Conservation (phyloP, 1,140 invertebrate genomes). For the Nephila pilipes region DNA sequence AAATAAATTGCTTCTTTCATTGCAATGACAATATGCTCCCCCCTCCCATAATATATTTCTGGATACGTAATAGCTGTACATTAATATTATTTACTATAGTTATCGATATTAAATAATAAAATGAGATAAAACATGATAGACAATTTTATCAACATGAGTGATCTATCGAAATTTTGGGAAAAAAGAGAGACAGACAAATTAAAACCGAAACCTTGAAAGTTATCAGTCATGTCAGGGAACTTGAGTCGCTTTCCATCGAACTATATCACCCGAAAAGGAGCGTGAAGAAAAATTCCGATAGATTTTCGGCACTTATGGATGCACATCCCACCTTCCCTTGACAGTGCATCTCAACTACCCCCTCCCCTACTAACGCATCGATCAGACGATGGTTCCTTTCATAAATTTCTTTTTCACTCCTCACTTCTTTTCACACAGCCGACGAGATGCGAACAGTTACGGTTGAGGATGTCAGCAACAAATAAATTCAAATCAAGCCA, state of each 20-base stretch:
- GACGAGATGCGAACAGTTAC: not conserved
- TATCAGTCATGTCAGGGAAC: not conserved
- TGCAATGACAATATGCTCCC: too few species aligned
- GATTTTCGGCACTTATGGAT: conserved; percentile 20
- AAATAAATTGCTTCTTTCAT: too few species aligned
- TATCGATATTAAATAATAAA: too few species aligned
- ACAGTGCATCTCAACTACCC: not conserved
- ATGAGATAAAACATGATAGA: too few species aligned
- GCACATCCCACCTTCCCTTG: not conserved
- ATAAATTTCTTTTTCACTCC: not conserved
- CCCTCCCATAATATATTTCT: too few species aligned
- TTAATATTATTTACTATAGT: too few species aligned
- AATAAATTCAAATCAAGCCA: not conserved
- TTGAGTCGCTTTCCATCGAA: not conserved
- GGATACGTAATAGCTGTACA: too few species aligned
- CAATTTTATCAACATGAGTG: too few species aligned
- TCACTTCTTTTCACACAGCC: not conserved
- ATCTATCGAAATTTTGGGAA: too few species aligned
- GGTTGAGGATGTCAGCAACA: not conserved
- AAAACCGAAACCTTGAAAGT: too few species aligned
- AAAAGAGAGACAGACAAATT: too few species aligned
- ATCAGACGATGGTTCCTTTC: conserved; percentile 24
- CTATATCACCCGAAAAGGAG: not conserved
- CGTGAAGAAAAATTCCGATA: conserved; percentile 43
- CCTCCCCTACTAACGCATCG: not conserved